A percentile compares a stretch with the other conserved stretches of the same genome.
Conservation (phyloP, 2,888 invertebrate species). For the Pedicia rivosa region DNA sequence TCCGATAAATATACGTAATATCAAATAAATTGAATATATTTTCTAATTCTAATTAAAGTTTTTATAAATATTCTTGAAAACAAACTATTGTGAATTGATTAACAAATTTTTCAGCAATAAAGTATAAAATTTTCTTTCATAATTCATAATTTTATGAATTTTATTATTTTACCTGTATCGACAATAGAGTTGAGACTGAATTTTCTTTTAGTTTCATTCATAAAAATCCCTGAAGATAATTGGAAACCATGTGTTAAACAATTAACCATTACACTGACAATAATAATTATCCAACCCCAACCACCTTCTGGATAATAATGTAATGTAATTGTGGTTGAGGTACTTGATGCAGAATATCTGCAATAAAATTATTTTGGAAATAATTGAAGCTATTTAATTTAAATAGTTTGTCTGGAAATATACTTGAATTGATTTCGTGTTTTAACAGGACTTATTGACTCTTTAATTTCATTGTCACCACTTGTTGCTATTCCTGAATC, state of each 20-base stretch:
- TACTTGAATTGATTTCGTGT: not conserved
- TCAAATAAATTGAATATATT: too few relatives aligned
- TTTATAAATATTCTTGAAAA: too few relatives aligned
- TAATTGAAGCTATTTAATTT: not conserved
- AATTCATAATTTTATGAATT: too few relatives aligned
- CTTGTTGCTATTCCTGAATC: constrained; percentile 23
- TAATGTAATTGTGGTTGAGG: constrained; percentile 1
- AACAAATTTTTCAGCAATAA: too few relatives aligned
- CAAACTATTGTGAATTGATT: too few relatives aligned
- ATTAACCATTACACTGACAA: constrained; percentile 2
- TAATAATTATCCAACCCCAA: constrained; percentile 2
- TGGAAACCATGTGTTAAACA: constrained; percentile 3
- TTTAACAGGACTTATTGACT: constrained; percentile 1
- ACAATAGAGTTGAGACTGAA: not conserved
- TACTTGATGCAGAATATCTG: constrained; percentile 3
- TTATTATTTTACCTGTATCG: constrained; percentile 1
- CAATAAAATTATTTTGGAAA: not conserved
- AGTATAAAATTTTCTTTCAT: too few relatives aligned
- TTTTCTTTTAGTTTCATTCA: constrained; percentile 1
- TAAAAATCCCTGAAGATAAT: constrained; percentile 1
- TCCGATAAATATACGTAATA: too few relatives aligned
- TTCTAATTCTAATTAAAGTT: too few relatives aligned
- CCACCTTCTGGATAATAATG: constrained; percentile 5
- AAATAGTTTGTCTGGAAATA: not conserved
- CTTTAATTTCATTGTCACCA: constrained; percentile 14